Evolutionary conservation across 1,140 invertebrate genomes (phyloP).

Genomic region (Temnothorax nylanderi): DNA sequence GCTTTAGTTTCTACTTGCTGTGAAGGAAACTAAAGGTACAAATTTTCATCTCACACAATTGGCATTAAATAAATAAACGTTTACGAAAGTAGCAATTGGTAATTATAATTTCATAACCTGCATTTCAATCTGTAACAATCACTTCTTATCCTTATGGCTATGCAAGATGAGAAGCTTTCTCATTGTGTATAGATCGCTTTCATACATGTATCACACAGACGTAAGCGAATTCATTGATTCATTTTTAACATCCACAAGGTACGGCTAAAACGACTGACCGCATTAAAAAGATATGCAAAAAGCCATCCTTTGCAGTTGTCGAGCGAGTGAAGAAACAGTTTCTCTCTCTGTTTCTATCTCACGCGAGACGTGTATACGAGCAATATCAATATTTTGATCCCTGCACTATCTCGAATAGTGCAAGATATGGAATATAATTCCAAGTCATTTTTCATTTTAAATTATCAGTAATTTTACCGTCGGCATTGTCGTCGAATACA

Average conservation of each 20-base stretch:
- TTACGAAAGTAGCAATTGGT: conserved; percentile 7
- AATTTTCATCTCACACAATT: conserved; percentile 8
- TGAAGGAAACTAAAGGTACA: not conserved
- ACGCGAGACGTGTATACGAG: not conserved
- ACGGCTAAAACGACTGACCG: not conserved
- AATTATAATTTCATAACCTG: conserved; percentile 39
- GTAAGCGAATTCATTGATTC: conserved; percentile 24
- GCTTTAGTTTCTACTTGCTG: not conserved
- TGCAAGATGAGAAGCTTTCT: conserved; percentile 6
- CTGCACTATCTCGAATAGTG: not conserved
- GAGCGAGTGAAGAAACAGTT: not conserved
- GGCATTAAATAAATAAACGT: conserved; percentile 48
- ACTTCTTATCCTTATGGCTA: not conserved
- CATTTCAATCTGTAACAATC: not conserved
- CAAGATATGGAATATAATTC: not conserved
- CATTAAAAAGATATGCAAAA: conserved; percentile 2
- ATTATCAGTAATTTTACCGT: not conserved
- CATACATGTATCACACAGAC: not conserved
- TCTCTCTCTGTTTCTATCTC: not conserved
- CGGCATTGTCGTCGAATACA: not conserved
- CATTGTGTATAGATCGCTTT: conserved; percentile 21
- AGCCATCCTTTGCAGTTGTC: not conserved
- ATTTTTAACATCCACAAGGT: conserved; percentile 17
- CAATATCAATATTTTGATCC: not conserved
- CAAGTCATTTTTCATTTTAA: not conserved